Evolutionary conservation across 2,113 vertebrate species (phyloP).

Genomic region (Sus scrofa): T2T-Sscrofa CM000813.6:47244501-47245000

Average conservation of each 20-base stretch:
- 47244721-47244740: neutral
- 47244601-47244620: conserved; percentile 88
- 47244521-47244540: conserved; percentile 95
- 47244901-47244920: neutral
- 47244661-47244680: neutral
- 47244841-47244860: neutral
- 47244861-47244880: too few species aligned
- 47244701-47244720: neutral
- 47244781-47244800: neutral
- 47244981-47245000: neutral
- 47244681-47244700: neutral
- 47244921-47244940: neutral
- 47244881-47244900: neutral
- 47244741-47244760: neutral
- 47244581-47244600: conserved; percentile 93
- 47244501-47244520: conserved; percentile 95
- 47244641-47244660: conserved; percentile 82
- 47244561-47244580: conserved; percentile 94
- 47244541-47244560: conserved; percentile 93
- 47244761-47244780: neutral
- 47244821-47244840: neutral
- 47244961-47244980: neutral
- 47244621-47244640: neutral
- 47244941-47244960: neutral
- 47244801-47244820: neutral